Base-by-base conservation (phyloP, 2,888 invertebrate species). In the Lasioglossum zephyrum region DNA sequence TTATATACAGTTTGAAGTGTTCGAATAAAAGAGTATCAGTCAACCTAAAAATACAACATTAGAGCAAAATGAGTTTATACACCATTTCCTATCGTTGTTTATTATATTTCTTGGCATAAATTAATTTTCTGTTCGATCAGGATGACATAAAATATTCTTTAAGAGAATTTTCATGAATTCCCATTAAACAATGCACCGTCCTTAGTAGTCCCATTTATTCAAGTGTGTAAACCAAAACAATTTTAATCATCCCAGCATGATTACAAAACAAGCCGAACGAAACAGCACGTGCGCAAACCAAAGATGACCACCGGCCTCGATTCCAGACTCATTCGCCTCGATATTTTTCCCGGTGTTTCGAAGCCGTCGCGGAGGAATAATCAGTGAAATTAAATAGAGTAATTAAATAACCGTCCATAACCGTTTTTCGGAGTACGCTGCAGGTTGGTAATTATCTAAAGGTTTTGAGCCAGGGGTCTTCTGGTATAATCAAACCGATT, bases 401-500 rank as follows among this genome's bases (percentile, higher is more conserved):
- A 87, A 90, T 87, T 88, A 90, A 88, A 90, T 44, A 39, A 78
- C 85, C 66, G 84, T 77, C 73, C 82, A 78, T 81, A 82, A 79
- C 85, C 73, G 82, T 26, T 77, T 79, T 44, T 16, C 49, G 13
- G 53, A 39, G 31, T 72, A 66, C 82, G 73, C 70, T 79, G 82
- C 81, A 31, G 79, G 84, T 88, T 85, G 87, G 87, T 93, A 93
- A 93, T 93, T 93, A 93, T 88, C 87, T 78, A 60, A 85, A 86
- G 88, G 83, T 90, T 92, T 92, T 92, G 57, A 92, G 92, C 93
- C 91, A 87, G 79, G 81, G 84, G 88, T 81, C 85, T 87, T 86
- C 75, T 63, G 77, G 82, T 85, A 91, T 92, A 93, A 92, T 92
- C 91, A 91, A 92, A 90, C 88, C 90, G 92, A 93, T 93, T 92